Evolutionary conservation across 2,888 invertebrate genomes (phyloP), one percentile per base, ranked within the genome.

Genomic region (Nymphalis polychloros): DNA sequence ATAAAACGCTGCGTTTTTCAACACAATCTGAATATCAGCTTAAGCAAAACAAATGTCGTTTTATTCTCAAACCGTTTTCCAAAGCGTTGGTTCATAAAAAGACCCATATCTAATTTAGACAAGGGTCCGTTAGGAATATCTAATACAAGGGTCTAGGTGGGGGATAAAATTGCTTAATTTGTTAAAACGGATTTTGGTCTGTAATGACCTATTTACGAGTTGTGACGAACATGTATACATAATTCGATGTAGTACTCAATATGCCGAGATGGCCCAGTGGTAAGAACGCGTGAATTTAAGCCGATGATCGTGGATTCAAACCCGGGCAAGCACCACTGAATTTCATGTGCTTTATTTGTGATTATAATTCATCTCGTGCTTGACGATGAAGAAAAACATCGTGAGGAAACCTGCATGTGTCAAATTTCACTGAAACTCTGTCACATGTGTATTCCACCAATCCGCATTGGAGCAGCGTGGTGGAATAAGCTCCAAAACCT

Each of bases 91-190:
- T 75, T 76, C 75, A 79, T 83, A 84, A 84, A 72, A 83, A 83
- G 81, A 82, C 78, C 80, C 79, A 78, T 79, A 84, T 84, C 83
- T 81, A 81, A 85, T 85, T 85, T 82, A 75, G 75, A 74, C 74
- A 69, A 72, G 70, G 75, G 77, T 72, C 63, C 73, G 74, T 77
- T 76, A 72, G 78, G 77, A 77, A 78, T 78, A 79, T 77, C 78
- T 77, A 79, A 78, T 81, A 80, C 79, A 79, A 78, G 75, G 61
- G 63, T 16, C 53, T 46, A 60, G 41, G 10, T 23, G 31, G 52
- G 31, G 62, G n/a, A 19, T 59, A 20, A 70, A 72, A 72, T 69
- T 67, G 64, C 59, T 69, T 72, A 71, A 71, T 69, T 71, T 67
- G 69, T 62, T 63, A 59, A 69, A 70, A 64, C 53, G 59, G 65